Percentiles rank a stretch among this genome's conserved stretches.
phyloP scores from a whole-genome alignment of 2,113 vertebrate genomes.

The Campylorhamphus procurvoides region DNA sequence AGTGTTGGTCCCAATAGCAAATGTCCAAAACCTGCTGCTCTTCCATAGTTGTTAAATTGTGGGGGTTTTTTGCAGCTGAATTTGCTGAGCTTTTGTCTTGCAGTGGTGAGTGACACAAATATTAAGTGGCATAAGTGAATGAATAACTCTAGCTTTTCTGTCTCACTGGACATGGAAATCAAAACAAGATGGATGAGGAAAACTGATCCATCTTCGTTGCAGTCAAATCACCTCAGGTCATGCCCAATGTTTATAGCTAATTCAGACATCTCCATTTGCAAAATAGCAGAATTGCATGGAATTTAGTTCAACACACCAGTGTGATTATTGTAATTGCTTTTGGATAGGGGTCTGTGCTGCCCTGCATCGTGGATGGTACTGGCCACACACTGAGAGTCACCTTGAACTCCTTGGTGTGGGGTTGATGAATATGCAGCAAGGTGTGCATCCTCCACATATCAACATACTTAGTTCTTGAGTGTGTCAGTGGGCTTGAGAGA shows the following conservation, averaged over 20 bases:
- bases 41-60: neutral
- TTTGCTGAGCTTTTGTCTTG: conserved; percentile 47
- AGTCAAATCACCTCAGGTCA: neutral
- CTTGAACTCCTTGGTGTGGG: neutral
- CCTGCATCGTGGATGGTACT: neutral
- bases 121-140: neutral
- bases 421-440: rapidly evolving
- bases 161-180: neutral
- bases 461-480: neutral
- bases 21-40: neutral
- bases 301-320: neutral
- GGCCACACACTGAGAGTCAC: too few species aligned
- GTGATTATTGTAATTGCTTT: rapidly evolving
- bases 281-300: neutral
- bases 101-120: neutral
- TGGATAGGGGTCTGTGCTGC: neutral
- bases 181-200: neutral
- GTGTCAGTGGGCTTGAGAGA: neutral
- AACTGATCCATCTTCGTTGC: neutral
- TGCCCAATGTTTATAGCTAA: neutral
- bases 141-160: neutral
- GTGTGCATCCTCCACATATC: neutral
- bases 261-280: neutral
- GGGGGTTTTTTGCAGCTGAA: neutral
- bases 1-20: neutral